These are phyloP conservation scores for Chiloscyllium plagiosum DNA, from an alignment of 2,113 vertebrate species.

Conservation along the genomic window DNA sequence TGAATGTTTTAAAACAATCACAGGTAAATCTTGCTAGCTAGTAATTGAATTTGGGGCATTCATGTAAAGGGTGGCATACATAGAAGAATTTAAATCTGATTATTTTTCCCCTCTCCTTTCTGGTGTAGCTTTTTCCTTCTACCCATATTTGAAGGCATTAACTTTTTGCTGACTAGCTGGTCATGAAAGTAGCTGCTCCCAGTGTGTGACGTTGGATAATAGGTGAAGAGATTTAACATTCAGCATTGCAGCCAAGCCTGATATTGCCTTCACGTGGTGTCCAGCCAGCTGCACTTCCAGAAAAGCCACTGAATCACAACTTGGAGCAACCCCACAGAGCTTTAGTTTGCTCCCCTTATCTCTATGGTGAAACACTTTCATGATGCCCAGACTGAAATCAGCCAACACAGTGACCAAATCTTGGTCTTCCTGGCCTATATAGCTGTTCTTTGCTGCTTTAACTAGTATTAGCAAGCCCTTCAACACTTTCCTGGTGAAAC, in stretches of 20 bases:
- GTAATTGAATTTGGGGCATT: not conserved
- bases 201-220: not conserved
- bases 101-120: not conserved
- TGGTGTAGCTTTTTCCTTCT: not conserved
- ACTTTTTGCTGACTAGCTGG: not conserved
- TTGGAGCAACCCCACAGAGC: not conserved
- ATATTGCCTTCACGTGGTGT: not conserved
- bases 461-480: not conserved
- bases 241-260: not conserved
- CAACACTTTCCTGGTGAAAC: not conserved
- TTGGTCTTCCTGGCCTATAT: not conserved
- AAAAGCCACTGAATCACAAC: not conserved
- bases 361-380: not conserved
- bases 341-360: no score
- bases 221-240: not conserved
- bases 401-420: not conserved
- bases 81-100: not conserved
- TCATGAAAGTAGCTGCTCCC: not conserved
- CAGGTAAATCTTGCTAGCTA: not conserved
- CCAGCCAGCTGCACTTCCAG: not conserved
- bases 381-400: not conserved
- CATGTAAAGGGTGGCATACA: not conserved
- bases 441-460: not conserved
- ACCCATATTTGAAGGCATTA: not conserved
- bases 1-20: no score